Percentiles rank a stretch among this genome's conserved stretches.
Evolutionary conservation across 2,113 vertebrate genomes (phyloP).

Genomic region (Gobius niger): DNA sequence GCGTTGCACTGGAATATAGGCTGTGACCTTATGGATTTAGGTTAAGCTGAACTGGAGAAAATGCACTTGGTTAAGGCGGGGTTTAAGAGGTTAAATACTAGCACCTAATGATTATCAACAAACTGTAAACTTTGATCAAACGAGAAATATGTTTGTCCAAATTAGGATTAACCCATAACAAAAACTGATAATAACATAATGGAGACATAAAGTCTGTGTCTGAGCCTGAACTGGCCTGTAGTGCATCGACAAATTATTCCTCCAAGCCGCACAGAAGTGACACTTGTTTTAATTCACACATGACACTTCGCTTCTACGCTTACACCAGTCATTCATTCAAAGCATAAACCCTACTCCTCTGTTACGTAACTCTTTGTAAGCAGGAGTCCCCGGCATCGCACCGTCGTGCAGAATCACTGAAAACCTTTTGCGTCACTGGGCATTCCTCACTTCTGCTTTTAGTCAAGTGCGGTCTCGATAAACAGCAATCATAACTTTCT

Average conservation of each 20-base stretch:
- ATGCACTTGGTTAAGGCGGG: too few species aligned
- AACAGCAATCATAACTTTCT: constrained; percentile 1
- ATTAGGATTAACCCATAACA: background rate
- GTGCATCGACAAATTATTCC: too few species aligned
- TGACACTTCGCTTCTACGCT: background rate
- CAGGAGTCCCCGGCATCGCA: background rate
- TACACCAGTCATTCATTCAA: background rate
- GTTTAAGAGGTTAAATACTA: too few species aligned
- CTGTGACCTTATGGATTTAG: too few species aligned
- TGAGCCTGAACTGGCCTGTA: too few species aligned
- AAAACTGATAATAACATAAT: too few species aligned
- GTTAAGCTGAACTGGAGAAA: too few species aligned
- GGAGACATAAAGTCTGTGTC: background rate
- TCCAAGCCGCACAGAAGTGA: too few species aligned
- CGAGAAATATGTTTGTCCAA: background rate
- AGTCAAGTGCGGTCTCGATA: background rate
- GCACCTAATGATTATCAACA: too few species aligned
- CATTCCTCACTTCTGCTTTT: background rate
- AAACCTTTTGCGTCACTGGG: background rate
- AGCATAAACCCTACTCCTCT: background rate
- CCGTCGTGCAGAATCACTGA: background rate
- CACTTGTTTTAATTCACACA: too few species aligned
- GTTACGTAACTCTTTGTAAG: background rate
- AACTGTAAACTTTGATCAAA: background rate
- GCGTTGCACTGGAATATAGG: too few species aligned